Evolutionary conservation across 2,797 vertebrate genomes (phyloP).

Genomic region (Enteromius argenteus): DNA sequence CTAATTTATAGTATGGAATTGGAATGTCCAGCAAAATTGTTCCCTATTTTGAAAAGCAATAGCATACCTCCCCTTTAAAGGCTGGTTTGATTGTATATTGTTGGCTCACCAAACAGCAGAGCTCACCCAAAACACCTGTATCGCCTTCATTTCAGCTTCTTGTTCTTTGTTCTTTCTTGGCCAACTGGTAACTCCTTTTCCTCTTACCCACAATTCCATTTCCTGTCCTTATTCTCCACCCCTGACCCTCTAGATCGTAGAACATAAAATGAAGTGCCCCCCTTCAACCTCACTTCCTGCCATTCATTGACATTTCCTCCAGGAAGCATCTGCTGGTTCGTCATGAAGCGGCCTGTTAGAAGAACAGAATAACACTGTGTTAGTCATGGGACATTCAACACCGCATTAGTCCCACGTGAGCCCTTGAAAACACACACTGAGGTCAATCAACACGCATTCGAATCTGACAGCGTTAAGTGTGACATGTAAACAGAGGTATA

Average conservation of each 20-base stretch:
- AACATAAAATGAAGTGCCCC: slow-evolving; percentile 49
- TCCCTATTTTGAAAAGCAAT: background rate
- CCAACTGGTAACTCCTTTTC: slow-evolving; percentile 55
- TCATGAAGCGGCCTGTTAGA: slow-evolving; percentile 63
- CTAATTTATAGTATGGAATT: too few relatives aligned
- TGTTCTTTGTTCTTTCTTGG: slow-evolving; percentile 42
- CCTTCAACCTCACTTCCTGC: slow-evolving; percentile 69
- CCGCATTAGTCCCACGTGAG: slow-evolving; percentile 36
- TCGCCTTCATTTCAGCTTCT: slow-evolving; percentile 43
- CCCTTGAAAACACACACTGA: slow-evolving; percentile 46
- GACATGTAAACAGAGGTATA: slow-evolving; percentile 41
- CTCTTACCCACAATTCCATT: slow-evolving; percentile 61
- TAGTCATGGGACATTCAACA: slow-evolving; percentile 38
- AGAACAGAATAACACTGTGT: slow-evolving; percentile 43
- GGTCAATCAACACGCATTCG: slow-evolving; percentile 53
- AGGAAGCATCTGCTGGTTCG: slow-evolving; percentile 79
- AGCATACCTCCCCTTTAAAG: background rate
- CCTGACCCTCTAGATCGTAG: slow-evolving; percentile 6
- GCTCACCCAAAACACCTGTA: background rate
- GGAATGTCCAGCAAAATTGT: background rate
- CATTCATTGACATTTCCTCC: slow-evolving; percentile 79
- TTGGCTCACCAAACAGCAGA: background rate
- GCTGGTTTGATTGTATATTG: slow-evolving; percentile 21
- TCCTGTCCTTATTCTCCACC: slow-evolving; percentile 48
- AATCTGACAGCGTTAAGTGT: slow-evolving; percentile 33